Base-by-base conservation (phyloP, 2,888 invertebrate species). In the Platycheirus albimanus region DNA sequence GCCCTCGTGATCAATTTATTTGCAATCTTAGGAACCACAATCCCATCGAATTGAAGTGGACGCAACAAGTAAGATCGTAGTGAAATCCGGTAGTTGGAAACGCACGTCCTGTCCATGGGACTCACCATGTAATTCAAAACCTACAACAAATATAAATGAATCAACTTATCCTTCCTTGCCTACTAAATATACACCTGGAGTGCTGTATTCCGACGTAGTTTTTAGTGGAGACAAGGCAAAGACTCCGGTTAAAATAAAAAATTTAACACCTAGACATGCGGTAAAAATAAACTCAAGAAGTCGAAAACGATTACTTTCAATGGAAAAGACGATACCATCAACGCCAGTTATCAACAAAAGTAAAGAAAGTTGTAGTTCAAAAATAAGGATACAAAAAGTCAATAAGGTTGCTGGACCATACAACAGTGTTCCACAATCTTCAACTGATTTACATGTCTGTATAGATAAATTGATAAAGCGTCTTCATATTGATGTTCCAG, bases 61-160 rank as follows among this genome's bases (percentile, higher is more conserved):
- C 10, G 2, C 17, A 15, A n/a, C 4, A 11, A 45, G 64, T 6
- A 15, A 36, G 1, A 77, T 38, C 20, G 15, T 63, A n/a, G n/a
- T n/a, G 0, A 81, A 72, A 36, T 77, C 81, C 7, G 66, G 61
- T 7, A 54, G 61, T 19, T 81, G 81, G 81, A 81, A 76, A 49
- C 41, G 67, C 0, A 67, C 45, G 24, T 6, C 66, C 0, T 15
- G 11, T 0, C 28, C 11, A 5, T 63, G 58, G 36, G n/a, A 19
- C 33, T 47, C 54, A 2, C 51, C 51, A 24, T 33, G 17, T n/a
- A 24, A 11, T 1, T 41, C 30, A 13, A 8, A 13, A 8, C 6
- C 28, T 0, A 47, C 15, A 11, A 10, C 8, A 17, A 36, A 52
- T 3, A 13, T 43, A 19, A 10, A 17, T 3, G 54, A 61, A 7